Evolutionary conservation across 2,797 vertebrate genomes (phyloP).

Genomic region (Myripristis jacobus): DNA sequence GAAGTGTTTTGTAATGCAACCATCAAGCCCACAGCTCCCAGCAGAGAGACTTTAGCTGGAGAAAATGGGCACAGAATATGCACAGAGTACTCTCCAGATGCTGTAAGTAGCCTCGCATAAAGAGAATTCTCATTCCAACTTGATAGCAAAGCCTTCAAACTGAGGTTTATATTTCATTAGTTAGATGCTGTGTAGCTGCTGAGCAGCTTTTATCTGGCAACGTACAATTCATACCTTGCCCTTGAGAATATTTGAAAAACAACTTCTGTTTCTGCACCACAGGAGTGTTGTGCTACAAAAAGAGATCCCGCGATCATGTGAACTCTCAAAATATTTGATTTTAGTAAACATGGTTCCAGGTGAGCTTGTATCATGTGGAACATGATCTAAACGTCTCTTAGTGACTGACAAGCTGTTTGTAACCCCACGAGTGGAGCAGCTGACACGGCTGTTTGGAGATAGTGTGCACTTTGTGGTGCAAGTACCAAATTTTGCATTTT

Average conservation of each 20-base stretch:
- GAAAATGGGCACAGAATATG: conserved; percentile 9
- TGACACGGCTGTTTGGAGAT: conserved; percentile 16
- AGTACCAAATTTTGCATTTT: conserved; percentile 4
- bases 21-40: conserved; percentile 42
- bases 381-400: conserved; percentile 4
- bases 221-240: conserved; percentile 48
- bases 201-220: conserved; percentile 43
- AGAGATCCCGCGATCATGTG: conserved; percentile 46
- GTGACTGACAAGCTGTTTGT: conserved; percentile 10
- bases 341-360: conserved; percentile 49
- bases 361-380: conserved; percentile 19
- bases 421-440: conserved; percentile 30
- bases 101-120: conserved; percentile 13
- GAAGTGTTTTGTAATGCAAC: conserved; percentile 32
- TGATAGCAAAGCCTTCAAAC: conserved; percentile 43
- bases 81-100: conserved; percentile 16
- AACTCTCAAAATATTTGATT: conserved; percentile 30
- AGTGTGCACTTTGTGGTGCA: conserved; percentile 2
- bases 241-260: conserved; percentile 56
- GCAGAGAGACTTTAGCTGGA: conserved; percentile 31
- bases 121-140: conserved; percentile 28
- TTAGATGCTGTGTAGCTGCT: conserved; percentile 41
- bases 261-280: conserved; percentile 27
- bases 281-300: conserved; percentile 21
- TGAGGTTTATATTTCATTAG: conserved; percentile 58